Evolutionary conservation across 2,888 invertebrate species (phyloP).

Genomic region (Trichogramma dendrolimi): DNA sequence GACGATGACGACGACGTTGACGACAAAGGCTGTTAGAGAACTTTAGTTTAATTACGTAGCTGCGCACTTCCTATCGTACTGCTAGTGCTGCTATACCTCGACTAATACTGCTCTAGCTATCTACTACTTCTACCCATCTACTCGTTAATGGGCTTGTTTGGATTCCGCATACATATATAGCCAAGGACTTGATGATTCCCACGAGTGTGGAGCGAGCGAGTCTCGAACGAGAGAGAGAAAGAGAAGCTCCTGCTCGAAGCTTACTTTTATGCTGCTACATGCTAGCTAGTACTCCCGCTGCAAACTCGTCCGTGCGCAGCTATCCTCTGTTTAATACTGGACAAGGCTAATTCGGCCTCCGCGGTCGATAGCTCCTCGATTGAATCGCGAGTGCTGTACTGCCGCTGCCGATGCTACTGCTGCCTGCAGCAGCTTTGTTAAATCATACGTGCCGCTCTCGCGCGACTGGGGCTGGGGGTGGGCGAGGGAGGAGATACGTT

Average conservation of each 20-base stretch:
- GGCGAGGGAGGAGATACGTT: no score
- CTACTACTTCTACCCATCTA: neutral
- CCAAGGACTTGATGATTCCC: neutral
- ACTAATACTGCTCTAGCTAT: neutral
- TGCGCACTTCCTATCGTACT: neutral
- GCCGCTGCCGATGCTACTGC: no score
- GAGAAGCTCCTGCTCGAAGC: neutral
- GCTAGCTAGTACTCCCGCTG: no score
- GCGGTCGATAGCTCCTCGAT: no score
- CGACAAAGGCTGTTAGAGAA: slow-evolving; percentile 18
- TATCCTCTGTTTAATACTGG: no score
- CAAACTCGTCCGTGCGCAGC: no score
- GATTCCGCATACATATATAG: slow-evolving; percentile 7
- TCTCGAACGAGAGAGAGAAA: neutral
- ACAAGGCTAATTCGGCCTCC: no score
- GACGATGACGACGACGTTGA: neutral
- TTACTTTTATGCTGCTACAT: no score
- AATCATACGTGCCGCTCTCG: no score
- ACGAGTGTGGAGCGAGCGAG: neutral
- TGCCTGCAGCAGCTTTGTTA: no score
- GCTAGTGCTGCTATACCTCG: neutral
- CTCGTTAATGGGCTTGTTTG: slow-evolving; percentile 23
- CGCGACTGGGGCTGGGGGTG: no score
- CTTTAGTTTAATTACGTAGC: slow-evolving; percentile 23
- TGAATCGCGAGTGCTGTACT: no score